Percentiles rank a stretch among this genome's conserved stretches.
These are phyloP conservation scores for Mirza zaza DNA, from an alignment of 2,113 vertebrate species.

Conservation along the genomic window DNA sequence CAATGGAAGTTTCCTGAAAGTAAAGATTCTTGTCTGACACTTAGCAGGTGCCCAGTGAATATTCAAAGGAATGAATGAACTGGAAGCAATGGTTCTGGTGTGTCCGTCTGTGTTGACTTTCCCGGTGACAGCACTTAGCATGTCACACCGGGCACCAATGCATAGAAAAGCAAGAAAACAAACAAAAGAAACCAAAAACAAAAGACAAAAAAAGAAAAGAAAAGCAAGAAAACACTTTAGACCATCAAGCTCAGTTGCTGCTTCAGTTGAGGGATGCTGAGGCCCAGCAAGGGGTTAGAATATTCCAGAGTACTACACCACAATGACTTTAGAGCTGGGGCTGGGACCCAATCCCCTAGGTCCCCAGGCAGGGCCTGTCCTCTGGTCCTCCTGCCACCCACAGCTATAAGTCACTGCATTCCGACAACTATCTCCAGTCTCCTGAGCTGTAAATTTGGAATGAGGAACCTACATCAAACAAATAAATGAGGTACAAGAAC, in stretches of 20 bases:
- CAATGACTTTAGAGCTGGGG: background rate
- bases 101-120: background rate
- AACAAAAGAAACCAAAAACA: too few relatives aligned
- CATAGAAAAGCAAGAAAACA: background rate
- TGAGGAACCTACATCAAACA: slow-evolving; percentile 53
- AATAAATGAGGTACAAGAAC: background rate
- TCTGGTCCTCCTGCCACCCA: background rate
- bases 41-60: background rate
- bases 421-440: slow-evolving; percentile 62
- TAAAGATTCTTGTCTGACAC: background rate
- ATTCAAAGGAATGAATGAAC: background rate
- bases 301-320: background rate
- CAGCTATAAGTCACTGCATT: slow-evolving; percentile 56
- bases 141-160: background rate
- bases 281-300: background rate
- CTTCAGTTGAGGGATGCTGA: background rate
- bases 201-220: too few relatives aligned
- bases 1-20: background rate
- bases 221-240: background rate
- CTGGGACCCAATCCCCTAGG: too few relatives aligned
- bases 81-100: background rate
- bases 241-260: background rate
- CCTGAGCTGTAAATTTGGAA: slow-evolving; percentile 71
- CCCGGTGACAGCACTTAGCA: background rate
- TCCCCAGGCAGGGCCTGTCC: background rate